These are phyloP conservation scores for Acipenser ruthenus DNA, from an alignment of 2,797 vertebrate species.

Conservation along the genomic window DNA sequence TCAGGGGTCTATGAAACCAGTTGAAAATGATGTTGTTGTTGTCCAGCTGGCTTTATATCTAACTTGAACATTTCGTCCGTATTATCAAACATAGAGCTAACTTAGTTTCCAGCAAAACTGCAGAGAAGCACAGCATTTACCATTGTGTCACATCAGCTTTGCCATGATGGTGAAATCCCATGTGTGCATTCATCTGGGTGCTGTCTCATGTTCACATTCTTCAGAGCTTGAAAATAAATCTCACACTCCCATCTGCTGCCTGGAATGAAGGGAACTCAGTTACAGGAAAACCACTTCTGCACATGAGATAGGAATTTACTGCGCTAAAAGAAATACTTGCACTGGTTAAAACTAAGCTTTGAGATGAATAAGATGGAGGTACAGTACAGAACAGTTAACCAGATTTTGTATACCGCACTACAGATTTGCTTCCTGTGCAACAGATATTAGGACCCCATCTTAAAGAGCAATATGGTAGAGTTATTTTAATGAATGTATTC, in stretches of 20 bases:
- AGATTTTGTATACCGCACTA: too few relatives aligned
- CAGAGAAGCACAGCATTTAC: background rate
- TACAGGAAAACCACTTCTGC: background rate
- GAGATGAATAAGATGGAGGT: too few relatives aligned
- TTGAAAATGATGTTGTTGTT: too few relatives aligned
- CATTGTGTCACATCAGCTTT: background rate
- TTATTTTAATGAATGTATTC: too few relatives aligned
- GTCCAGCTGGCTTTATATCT: too few relatives aligned
- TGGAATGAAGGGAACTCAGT: background rate
- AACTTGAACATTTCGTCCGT: too few relatives aligned
- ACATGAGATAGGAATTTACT: background rate
- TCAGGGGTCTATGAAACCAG: too few relatives aligned
- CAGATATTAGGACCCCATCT: too few relatives aligned
- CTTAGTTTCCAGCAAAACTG: background rate
- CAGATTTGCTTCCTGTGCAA: too few relatives aligned
- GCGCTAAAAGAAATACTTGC: background rate
- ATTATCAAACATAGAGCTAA: background rate
- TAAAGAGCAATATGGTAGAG: too few relatives aligned
- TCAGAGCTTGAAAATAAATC: slow-evolving; percentile 2
- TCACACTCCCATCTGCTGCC: background rate
- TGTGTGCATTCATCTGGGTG: background rate
- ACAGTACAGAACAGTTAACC: too few relatives aligned
- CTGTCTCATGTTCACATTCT: slow-evolving; percentile 5
- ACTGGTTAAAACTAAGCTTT: too few relatives aligned
- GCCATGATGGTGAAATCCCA: background rate